Base-by-base conservation (phyloP, 2,113 vertebrate genomes). In the Myotis yumanensis region DNA sequence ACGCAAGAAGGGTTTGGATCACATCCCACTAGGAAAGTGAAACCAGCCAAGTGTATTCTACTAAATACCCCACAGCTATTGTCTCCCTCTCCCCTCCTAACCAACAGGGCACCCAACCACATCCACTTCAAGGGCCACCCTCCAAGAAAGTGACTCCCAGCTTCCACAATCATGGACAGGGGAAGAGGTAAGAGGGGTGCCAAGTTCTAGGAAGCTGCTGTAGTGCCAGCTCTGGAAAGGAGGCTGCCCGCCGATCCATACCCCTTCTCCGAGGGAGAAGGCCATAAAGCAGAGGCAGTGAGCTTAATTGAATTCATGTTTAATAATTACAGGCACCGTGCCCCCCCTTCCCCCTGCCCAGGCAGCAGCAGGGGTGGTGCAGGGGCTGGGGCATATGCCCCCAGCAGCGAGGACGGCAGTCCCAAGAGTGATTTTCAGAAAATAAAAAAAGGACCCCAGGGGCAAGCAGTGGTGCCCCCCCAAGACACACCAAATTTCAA, bases 301-400 rank as follows among this genome's bases (percentile, higher is more conserved):
- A 93, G 76, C 91, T 92, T 97, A 97, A 97, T 97, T 97, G 97
- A 97, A 97, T 97, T 97, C 97, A 97, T 97, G 97, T 97, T 97
- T 97, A 97, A 97, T 97, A 97, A 97, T 97, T 97, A 97, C 97
- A 97, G 97, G 97, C 97, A 97, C 97, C 97, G 97, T 97, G 97
- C 97, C 97, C 97, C 96, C 97, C 97, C 92, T 96, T 96, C 77
- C 95, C 97, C 97, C 97, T 97, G 97, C 97, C 93, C 97, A 97
- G 95, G 97, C 97, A 97, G 95, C 93, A 97, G 97, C 97, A 97
- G 96, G 96, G 97, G 97, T 97, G 97, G 97, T 97, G 92, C 95
- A 97, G 97, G 97, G 97, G 97, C 97, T 97, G 97, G 97, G 97
- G 96, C 97, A 94, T 96, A 95, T 92, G 97, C 97, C 97, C 97